These are phyloP conservation scores for western clawed frog (Xenopus tropicalis) DNA, from an alignment of 2,113 vertebrate species.

Conservation along the genomic window UCB_Xtro_10.0 CM004443.2:107180501-107181000, in stretches of 20 bases:
- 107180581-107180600: not conserved
- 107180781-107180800: not conserved
- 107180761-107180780: not conserved
- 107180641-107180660: not conserved
- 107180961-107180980: no score
- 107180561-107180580: not conserved
- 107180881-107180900: no score
- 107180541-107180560: slow-evolving; percentile 2
- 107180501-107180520: not conserved
- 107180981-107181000: no score
- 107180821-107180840: no score
- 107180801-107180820: not conserved
- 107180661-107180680: not conserved
- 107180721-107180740: not conserved
- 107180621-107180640: not conserved
- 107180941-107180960: no score
- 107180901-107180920: no score
- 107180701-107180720: not conserved
- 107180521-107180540: not conserved
- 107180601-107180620: not conserved
- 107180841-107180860: no score
- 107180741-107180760: not conserved
- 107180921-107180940: no score
- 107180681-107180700: not conserved
- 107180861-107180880: no score